These are phyloP conservation scores for Tauraco hartlaubi DNA, from an alignment of 2,797 vertebrate species.

Conservation along the genomic window DNA sequence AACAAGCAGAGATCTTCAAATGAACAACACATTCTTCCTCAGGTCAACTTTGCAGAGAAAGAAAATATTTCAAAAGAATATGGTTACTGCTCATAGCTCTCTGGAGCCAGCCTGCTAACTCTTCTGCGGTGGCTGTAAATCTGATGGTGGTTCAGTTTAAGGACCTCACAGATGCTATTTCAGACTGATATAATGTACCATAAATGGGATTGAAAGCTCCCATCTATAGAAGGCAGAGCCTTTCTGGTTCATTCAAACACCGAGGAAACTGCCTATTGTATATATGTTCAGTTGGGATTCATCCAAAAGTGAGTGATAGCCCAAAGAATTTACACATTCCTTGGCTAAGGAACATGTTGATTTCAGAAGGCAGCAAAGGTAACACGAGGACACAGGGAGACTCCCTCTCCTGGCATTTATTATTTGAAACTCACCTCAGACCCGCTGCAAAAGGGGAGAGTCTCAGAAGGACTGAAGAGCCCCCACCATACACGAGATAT, in stretches of 20 bases:
- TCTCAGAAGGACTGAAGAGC: not conserved
- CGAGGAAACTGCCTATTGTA: not conserved
- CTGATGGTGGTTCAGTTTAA: slow-evolving; percentile 29
- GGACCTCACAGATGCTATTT: slow-evolving; percentile 40
- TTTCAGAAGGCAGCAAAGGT: slow-evolving; percentile 54
- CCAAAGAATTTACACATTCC: slow-evolving; percentile 33
- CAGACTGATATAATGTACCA: slow-evolving; percentile 49
- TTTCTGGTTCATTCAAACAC: slow-evolving; percentile 53
- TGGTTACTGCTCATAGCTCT: slow-evolving; percentile 31
- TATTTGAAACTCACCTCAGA: not conserved
- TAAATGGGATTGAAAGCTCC: slow-evolving; percentile 59
- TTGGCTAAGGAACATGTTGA: slow-evolving; percentile 41
- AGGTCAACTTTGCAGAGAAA: slow-evolving; percentile 61
- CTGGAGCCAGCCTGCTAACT: slow-evolving; percentile 64
- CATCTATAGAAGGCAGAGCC: slow-evolving; percentile 46
- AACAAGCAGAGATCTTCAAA: slow-evolving; percentile 16
- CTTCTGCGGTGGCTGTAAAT: slow-evolving; percentile 62
- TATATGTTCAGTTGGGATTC: slow-evolving; percentile 43
- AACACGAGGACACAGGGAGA: slow-evolving; percentile 40
- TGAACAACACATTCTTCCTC: slow-evolving; percentile 47
- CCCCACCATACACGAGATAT: not conserved
- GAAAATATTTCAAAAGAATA: slow-evolving; percentile 59
- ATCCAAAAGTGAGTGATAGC: slow-evolving; percentile 53
- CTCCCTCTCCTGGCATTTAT: slow-evolving; percentile 12
- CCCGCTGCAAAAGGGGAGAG: not conserved